Conservation (phyloP, 2,113 vertebrate genomes). For the Microcebus murinus region DNA sequence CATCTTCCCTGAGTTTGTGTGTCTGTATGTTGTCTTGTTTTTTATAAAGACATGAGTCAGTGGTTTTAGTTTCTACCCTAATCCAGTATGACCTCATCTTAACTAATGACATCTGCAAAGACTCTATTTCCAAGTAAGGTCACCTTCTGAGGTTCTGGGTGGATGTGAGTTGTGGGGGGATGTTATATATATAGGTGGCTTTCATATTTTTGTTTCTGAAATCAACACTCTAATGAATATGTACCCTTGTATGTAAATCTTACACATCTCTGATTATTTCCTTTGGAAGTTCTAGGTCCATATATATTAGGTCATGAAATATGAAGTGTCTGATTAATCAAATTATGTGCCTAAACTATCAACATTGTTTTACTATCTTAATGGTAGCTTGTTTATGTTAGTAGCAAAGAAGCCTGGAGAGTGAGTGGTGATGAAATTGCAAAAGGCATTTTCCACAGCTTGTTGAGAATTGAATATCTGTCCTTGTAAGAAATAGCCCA, state of each 20-base stretch:
- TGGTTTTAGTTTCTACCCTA: not conserved
- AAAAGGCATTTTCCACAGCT: no score
- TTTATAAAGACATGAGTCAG: not conserved
- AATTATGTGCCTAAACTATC: no score
- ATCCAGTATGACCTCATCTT: not conserved
- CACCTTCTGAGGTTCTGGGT: not conserved
- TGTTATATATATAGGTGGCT: not conserved
- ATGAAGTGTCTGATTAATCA: no score
- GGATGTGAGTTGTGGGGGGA: not conserved
- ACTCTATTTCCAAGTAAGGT: no score
- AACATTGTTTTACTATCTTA: no score
- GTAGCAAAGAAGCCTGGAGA: no score
- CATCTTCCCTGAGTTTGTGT: not conserved
- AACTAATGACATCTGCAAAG: no score
- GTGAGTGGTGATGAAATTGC: no score
- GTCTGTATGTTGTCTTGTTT: not conserved
- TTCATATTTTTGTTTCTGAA: not conserved
- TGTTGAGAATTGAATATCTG: no score
- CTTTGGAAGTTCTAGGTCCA: not conserved
- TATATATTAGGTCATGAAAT: no score
- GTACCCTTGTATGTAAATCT: not conserved
- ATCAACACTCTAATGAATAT: not conserved
- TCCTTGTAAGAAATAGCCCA: no score
- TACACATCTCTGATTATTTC: not conserved
- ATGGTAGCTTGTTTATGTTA: no score